Percentiles rank a stretch among this genome's conserved stretches.
phyloP scores from a whole-genome alignment of 1,140 invertebrate species.

The Papilio polytes region DNA sequence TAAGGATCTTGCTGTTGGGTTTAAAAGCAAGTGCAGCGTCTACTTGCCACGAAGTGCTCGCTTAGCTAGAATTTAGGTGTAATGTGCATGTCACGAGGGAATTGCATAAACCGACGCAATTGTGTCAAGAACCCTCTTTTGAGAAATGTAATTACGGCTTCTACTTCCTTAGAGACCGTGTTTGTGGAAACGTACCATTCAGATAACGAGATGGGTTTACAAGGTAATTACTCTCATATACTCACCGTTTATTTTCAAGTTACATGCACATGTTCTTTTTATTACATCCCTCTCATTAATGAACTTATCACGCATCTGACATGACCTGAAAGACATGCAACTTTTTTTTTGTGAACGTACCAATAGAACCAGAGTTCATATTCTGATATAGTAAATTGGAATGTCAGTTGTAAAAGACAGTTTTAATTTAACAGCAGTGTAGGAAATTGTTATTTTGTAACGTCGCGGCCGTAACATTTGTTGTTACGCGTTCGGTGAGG shows the following conservation, averaged over 20 bases:
- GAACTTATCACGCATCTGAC: neutral
- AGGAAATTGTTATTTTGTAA: constrained; percentile 21
- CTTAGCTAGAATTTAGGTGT: constrained; percentile 21
- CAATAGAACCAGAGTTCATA: neutral
- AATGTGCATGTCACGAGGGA: neutral
- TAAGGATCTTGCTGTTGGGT: neutral
- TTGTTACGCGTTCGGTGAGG: neutral
- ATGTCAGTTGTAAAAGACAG: neutral
- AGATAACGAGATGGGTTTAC: neutral
- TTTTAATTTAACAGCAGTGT: neutral
- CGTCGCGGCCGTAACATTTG: no score
- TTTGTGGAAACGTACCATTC: neutral
- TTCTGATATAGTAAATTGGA: neutral
- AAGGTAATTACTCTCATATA: neutral
- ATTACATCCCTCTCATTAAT: neutral
- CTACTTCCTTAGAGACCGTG: neutral
- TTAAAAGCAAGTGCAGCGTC: neutral
- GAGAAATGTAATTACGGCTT: constrained; percentile 14
- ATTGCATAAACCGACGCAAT: constrained; percentile 15
- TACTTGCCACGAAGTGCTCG: neutral
- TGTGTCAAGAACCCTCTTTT: constrained; percentile 17
- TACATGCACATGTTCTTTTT: neutral
- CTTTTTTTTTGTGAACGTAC: neutral
- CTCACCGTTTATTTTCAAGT: neutral
- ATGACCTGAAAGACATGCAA: neutral